Evolutionary conservation across 2,797 vertebrate genomes (phyloP).

Genomic region (Microctenopoma steveboyesi): DNA sequence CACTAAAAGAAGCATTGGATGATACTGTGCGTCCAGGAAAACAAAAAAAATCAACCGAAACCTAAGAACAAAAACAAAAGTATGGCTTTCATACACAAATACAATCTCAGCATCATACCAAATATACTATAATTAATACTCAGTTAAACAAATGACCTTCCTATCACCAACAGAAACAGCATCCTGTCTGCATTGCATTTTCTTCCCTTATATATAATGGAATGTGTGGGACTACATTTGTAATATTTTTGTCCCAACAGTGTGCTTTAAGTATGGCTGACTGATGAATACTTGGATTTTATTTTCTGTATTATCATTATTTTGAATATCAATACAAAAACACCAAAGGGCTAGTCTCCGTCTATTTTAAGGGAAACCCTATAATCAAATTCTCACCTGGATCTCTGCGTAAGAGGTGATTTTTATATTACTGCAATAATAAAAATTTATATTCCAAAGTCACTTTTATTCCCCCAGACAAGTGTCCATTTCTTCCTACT

Average conservation of each 20-base stretch:
- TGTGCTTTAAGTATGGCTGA: slow-evolving; percentile 81
- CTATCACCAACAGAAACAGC: slow-evolving; percentile 53
- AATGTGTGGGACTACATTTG: slow-evolving; percentile 75
- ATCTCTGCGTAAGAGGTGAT: slow-evolving; percentile 58
- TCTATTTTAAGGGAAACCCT: slow-evolving; percentile 57
- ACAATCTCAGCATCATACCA: slow-evolving; percentile 62
- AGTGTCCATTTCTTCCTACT: slow-evolving; percentile 55
- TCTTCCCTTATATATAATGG: slow-evolving; percentile 74
- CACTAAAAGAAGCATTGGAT: slow-evolving; percentile 48
- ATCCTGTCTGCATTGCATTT: slow-evolving; percentile 73
- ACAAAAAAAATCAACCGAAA: slow-evolving; percentile 34
- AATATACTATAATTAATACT: slow-evolving; percentile 74
- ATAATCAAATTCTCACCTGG: slow-evolving; percentile 51
- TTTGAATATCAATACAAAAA: slow-evolving; percentile 73
- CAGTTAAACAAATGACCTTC: slow-evolving; percentile 60
- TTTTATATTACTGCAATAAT: slow-evolving; percentile 74
- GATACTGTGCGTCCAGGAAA: slow-evolving; percentile 54
- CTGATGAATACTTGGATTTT: slow-evolving; percentile 55
- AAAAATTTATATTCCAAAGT: slow-evolving; percentile 72
- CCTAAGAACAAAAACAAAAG: slow-evolving; percentile 34
- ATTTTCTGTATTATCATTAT: slow-evolving; percentile 35
- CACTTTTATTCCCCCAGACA: slow-evolving; percentile 54
- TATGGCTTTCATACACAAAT: slow-evolving; percentile 82
- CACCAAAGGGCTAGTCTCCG: slow-evolving; percentile 52
- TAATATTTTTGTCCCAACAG: slow-evolving; percentile 72